Evolutionary conservation across 2,888 invertebrate species (phyloP), one percentile per base, ranked within the genome.

Genomic region (Argyresthia goedartella): DNA sequence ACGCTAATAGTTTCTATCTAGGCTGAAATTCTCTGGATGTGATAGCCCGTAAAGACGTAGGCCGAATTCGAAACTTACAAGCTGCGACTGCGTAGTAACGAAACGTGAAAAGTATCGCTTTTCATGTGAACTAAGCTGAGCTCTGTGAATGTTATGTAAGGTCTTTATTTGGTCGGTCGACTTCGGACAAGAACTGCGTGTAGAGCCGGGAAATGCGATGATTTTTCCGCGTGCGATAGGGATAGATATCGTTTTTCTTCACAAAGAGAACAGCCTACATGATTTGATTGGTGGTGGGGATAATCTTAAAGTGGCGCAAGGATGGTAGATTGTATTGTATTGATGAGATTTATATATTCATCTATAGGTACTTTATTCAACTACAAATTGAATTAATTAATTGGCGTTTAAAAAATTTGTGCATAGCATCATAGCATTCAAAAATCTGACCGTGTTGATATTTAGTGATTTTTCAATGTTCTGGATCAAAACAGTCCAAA

Each of bases 201-300:
- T 64, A 65, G 62, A 59, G 63, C 61, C 64, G 68, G 71, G 73
- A 81, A 76, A 73, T 70, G 73, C 64, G 70, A 70, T 55, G 65
- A 77, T 82, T 84, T 85, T 85, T 82, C 73, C 71, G 60, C 65
- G 84, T 60, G 63, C 63, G 78, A 86, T 66, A 76, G 82, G 73
- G 85, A 86, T 64, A 59, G 73, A 67, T 80, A 80, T 65, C 74
- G 76, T 71, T 82, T 80, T 78, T 74, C 76, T 59, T 69, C 73
- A 77, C 74, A 75, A 79, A 78, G 79, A 85, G 85, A 67, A 78
- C 85, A 70, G 85, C 85, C 85, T 86, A 85, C 82, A 67, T 61
- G 70, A 67, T 66, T 55, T 55, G 56, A 16, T 14, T 7, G 60
- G 61, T 71, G 73, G 85, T 64, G 84, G 85, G 85, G 84, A 78